These are phyloP conservation scores for Pseudomugil tenellus DNA, from an alignment of 2,797 vertebrate genomes.

Conservation along the genomic window DNA sequence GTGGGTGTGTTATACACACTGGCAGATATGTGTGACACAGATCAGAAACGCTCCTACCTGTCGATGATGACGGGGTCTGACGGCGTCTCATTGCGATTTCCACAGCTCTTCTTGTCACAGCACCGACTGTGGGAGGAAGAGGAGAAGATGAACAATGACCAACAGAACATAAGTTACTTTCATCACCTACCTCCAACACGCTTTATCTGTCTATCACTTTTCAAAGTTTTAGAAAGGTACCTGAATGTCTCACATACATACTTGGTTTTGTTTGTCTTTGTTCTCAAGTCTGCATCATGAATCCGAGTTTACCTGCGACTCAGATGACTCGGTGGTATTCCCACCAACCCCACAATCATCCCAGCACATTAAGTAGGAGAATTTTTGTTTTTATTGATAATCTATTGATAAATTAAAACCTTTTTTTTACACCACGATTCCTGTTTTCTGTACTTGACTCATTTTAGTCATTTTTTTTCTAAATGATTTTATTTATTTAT, in stretches of 20 bases:
- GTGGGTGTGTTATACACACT: neutral
- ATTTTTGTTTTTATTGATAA: too few species aligned
- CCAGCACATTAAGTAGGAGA: too few species aligned
- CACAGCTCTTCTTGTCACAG: constrained; percentile 99
- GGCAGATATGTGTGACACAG: constrained; percentile 1
- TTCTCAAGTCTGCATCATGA: too few species aligned
- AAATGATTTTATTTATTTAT: too few species aligned
- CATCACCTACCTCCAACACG: too few species aligned
- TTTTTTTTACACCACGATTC: too few species aligned
- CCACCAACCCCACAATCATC: too few species aligned
- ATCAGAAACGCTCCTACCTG: constrained; percentile 84
- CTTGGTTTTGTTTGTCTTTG: neutral
- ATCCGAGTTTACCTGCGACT: too few species aligned
- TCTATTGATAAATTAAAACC: too few species aligned
- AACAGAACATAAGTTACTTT: too few species aligned
- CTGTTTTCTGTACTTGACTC: too few species aligned
- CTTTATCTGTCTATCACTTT: neutral
- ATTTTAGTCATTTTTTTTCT: too few species aligned
- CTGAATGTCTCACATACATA: neutral
- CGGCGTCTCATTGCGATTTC: constrained; percentile 99
- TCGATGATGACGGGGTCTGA: constrained; percentile 99
- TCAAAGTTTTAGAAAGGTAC: neutral
- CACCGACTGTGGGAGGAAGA: constrained; percentile 80
- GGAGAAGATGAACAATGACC: constrained; percentile 94
- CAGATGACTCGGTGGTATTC: neutral